Conservation (phyloP, 2,888 invertebrate species). For the Eremobia ochroleuca region DNA sequence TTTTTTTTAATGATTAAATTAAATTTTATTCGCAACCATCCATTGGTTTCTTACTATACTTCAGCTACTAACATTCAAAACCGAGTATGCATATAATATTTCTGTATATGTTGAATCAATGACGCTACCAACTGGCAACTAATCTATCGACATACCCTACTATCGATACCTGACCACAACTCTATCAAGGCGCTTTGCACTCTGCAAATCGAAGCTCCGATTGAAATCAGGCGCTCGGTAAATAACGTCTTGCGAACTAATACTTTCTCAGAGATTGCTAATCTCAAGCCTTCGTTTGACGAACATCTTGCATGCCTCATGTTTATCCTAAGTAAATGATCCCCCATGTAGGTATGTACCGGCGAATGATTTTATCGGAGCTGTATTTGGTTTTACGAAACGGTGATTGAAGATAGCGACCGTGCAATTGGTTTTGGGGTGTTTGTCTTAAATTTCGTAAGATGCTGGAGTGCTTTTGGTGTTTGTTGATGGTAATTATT, state of each 20-base stretch:
- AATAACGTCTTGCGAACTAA: constrained; percentile 88
- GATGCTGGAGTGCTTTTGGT: constrained; percentile 17
- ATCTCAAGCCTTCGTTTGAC: constrained; percentile 78
- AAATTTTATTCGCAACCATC: too few species aligned
- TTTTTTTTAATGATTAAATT: too few species aligned
- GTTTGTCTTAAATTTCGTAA: constrained; percentile 54
- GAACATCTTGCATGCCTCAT: constrained; percentile 71
- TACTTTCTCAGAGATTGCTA: constrained; percentile 89
- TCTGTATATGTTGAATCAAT: background rate
- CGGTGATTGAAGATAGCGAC: constrained; percentile 48
- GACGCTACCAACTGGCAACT: background rate
- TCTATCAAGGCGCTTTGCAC: constrained; percentile 73
- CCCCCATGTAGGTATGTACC: constrained; percentile 52
- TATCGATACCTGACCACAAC: constrained; percentile 67
- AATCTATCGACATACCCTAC: constrained; percentile 46
- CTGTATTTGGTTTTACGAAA: constrained; percentile 53
- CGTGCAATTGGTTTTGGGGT: constrained; percentile 46
- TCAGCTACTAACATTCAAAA: too few species aligned
- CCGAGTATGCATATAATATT: background rate
- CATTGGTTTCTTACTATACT: too few species aligned
- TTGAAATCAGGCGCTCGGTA: constrained; percentile 88
- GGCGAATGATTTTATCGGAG: constrained; percentile 52
- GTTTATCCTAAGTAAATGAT: constrained; percentile 69
- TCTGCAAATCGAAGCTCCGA: constrained; percentile 85
- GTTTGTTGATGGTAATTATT: constrained; percentile 29